Base-by-base conservation (phyloP, 2,113 vertebrate genomes). In the Hoplias malabaricus region DNA sequence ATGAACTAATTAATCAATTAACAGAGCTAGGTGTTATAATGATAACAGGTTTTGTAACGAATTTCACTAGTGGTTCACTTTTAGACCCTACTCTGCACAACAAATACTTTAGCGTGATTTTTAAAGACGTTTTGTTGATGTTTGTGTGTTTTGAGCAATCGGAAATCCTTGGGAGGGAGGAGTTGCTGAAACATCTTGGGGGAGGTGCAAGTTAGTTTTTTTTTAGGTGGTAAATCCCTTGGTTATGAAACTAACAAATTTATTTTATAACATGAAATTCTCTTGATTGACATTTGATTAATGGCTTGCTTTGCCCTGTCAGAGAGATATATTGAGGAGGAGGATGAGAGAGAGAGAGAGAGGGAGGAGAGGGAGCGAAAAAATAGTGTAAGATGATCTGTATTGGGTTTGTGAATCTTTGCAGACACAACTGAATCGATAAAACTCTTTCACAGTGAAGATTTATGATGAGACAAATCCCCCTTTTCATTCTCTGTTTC, bases 401-500 rank as follows among this genome's bases (percentile, higher is more conserved):
- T 63, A 63, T 63, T 63, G 59, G 59, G 29, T 62, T 62, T 34
- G 31, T 31, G 19, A 34, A 21, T 36, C 31, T 34, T 63, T 31
- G 31, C 31, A 63, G 29, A 63, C 59, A 63, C 59, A 61, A n/a
- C 36, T 59, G 38, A 69, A 77, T 69, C 69, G 40, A 62, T 71
- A 34, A 21, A 23, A 54, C 31, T 79, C 34, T 66, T 48, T 56
- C 46, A n/a, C 36, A 43, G 11, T 54, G 43, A 34, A 72, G 77
- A 66, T 66, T 66, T 50, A 73, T 65, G 75, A 36, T 23, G 42
- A 57, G 42, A 48, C 66, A 62, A 8, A 56, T 71, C 61, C 50
- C 29, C 21, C 38, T 43, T 34, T 78, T 43, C 38, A 62, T 63
- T 57, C 23, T 68, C n/a, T 70, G 40, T 36, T 19, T 59, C 34